Base-by-base conservation (phyloP, 2,113 vertebrate genomes). In the Ctenomys sociabilis region DNA sequence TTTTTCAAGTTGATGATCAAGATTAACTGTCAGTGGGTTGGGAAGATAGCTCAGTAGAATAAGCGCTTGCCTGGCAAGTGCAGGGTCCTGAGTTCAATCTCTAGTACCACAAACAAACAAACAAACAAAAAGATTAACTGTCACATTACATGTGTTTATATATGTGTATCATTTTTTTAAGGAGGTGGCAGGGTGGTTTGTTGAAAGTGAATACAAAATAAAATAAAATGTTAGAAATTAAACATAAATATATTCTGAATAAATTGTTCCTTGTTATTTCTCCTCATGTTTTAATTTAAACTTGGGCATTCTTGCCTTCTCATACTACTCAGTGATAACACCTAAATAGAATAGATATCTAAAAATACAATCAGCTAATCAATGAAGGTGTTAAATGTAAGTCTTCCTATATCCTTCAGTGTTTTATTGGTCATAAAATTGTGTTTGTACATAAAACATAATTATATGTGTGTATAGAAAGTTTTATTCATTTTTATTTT, bases 301-400 rank as follows among this genome's bases (percentile, higher is more conserved):
- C 43, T 81, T 73, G 59, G 24, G 14, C 35, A 43, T 81, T 54
- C 78, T 63, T 26, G 26, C 81, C 54, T 81, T 85, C 43, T 32
- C 54, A 63, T 85, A 45, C 57, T 54, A 45, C 1, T 8, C 32
- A 64, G 28, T 40, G 49, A 72, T 63, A 12, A 22, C 5, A n/a
- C 16, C 72, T 72, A 80, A 93, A 30, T 40, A 24, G 37, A 16
- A 95, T 3, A 52, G 77, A 80, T 12, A 73, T 43, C 64, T 0
- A 40, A 86, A 95, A 90, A 75, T 70, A 78, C n/a, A 90, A 81
- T 32, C 35, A 85, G 80, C n/a, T 43, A 85, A 16, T 45, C 14
- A 80, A 85, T 16, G 19, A 68, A 77, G 7, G 28, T 40, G 14
- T 73, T 49, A 72, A 26, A 80, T 49, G 40, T 80, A 59, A 88